Base-by-base conservation (phyloP, 2,113 vertebrate species). In the Anolis carolinensis region DNA sequence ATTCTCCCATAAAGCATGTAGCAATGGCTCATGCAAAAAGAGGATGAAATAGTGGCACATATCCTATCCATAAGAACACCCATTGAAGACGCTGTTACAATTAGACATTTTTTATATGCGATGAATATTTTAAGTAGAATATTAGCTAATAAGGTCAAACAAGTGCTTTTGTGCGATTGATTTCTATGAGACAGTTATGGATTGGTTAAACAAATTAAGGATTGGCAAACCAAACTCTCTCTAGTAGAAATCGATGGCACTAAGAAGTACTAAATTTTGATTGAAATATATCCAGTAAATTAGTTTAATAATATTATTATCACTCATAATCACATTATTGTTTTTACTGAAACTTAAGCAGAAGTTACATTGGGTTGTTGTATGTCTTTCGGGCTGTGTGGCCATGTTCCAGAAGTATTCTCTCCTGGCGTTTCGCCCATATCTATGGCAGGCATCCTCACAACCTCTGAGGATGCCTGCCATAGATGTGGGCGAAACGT, bases 11-110 rank as follows among this genome's bases (percentile, higher is more conserved):
- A 84, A 81, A 72, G 83, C 89, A 30, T 36, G 77, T 74, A 14
- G 44, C 86, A 86, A 81, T 89, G 82, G 80, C 32, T 89, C 36
- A 68, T 86, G 63, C 65, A 85, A 65, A 55, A 79, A 48, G 13
- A 81, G 16, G 30, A 48, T 85, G 89, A 85, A 44, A 34, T 79
- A 34, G 23, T 16, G 14, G 21, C 39, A 10, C 4, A 50, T n/a
- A 25, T 59, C 32, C 44, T 50, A 20, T 16, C 65, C 27, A n/a
- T 59, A 73, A 59, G 14, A 7, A 83, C 7, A 83, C 34, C 8
- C 82, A 1, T 70, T 89, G 79, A 89, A 76, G 50, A 62, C 34
- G 44, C 20, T 48, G 21, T 7, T 71, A 91, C 11, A 14, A 6
- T 74, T 36, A 39, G 7, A 52, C 11, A 68, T n/a, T 30, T 23